Percentiles rank a stretch among this genome's conserved stretches.
Conservation (phyloP, 2,113 vertebrate species). For the Ciconia maguari region DNA sequence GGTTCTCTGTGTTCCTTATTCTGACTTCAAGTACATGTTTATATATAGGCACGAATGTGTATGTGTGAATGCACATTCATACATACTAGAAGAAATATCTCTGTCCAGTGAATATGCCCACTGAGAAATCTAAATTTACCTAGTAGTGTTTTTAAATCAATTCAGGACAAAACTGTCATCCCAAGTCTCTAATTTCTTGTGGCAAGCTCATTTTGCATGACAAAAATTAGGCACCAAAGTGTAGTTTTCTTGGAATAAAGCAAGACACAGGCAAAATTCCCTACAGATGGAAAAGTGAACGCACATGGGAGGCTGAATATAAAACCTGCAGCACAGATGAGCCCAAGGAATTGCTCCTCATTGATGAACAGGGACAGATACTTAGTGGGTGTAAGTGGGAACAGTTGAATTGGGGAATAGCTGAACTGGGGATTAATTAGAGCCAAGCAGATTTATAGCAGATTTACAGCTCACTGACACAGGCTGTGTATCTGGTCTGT, state of each 20-base stretch:
- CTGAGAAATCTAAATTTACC: neutral
- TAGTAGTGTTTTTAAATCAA: neutral
- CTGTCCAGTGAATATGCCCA: neutral
- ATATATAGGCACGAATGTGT: neutral
- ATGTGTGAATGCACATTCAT: neutral
- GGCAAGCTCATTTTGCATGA: neutral
- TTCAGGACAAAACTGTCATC: neutral
- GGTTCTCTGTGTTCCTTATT: neutral
- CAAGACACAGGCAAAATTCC: neutral
- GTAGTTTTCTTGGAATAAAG: neutral
- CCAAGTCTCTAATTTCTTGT: neutral
- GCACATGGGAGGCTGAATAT: neutral
- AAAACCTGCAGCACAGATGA: neutral
- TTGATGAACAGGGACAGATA: neutral
- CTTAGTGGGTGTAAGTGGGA: neutral
- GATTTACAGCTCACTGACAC: neutral
- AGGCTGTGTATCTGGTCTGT: neutral
- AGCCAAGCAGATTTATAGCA: neutral
- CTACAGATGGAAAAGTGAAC: neutral
- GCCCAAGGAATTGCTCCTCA: neutral
- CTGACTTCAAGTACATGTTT: neutral
- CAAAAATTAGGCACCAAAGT: neutral
- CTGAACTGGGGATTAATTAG: neutral
- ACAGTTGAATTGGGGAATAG: neutral
- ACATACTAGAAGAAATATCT: neutral